Percentiles rank a stretch among this genome's conserved stretches.
Evolutionary conservation across 2,888 invertebrate species (phyloP).

Genomic region (Flexamia atlantica): DNA sequence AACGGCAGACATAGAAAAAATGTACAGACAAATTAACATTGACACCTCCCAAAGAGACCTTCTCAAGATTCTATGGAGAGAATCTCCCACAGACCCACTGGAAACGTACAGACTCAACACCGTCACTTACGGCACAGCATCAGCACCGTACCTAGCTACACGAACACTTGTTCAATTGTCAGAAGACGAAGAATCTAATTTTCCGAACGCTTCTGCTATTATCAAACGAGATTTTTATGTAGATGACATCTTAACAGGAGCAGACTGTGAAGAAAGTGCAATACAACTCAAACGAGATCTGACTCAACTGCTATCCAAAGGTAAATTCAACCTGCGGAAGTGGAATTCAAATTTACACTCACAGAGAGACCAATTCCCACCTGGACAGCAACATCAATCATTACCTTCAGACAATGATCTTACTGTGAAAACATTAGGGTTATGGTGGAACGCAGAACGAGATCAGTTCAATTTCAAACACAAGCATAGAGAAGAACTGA

Average conservation of each 20-base stretch:
- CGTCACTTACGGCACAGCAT: background rate
- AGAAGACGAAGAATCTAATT: background rate
- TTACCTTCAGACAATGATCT: background rate
- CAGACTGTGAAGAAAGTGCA: background rate
- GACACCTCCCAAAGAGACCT: constrained; percentile 65
- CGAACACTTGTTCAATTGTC: background rate
- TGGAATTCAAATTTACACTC: background rate
- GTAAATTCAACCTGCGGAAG: background rate
- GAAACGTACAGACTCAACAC: background rate
- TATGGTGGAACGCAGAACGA: constrained; percentile 33
- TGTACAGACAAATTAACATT: constrained; percentile 69
- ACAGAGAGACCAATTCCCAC: background rate
- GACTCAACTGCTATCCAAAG: background rate
- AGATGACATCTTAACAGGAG: background rate
- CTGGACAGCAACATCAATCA: background rate
- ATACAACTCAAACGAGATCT: background rate
- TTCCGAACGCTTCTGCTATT: background rate
- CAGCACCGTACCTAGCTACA: background rate
- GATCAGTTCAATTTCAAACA: constrained; percentile 35
- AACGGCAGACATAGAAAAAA: constrained; percentile 69
- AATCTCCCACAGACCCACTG: background rate
- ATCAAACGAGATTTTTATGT: background rate
- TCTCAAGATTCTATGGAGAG: constrained; percentile 61
- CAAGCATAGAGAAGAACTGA: background rate
- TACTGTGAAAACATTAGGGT: constrained; percentile 39